Conservation (phyloP, 1,140 invertebrate species). For the Drosophila seguyi region DNA sequence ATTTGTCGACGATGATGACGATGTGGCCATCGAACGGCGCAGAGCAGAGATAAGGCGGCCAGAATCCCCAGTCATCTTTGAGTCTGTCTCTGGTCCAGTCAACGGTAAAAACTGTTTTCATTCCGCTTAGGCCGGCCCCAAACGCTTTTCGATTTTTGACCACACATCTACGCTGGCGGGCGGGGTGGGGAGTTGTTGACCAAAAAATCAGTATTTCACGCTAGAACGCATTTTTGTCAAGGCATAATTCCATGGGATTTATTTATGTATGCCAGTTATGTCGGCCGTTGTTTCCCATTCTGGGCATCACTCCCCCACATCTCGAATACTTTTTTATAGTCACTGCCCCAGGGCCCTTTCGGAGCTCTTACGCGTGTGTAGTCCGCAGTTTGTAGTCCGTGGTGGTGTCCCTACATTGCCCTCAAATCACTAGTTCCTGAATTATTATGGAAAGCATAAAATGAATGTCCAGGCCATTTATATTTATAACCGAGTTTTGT, state of each 20-base stretch:
- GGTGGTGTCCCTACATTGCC: conserved; percentile 39
- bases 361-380: conserved; percentile 73
- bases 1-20: conserved; percentile 67
- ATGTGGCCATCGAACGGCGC: conserved; percentile 23
- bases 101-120: conserved; percentile 70
- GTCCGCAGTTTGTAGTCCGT: conserved; percentile 65
- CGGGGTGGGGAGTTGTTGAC: conserved; percentile 52
- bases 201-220: conserved; percentile 80
- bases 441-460: conserved; percentile 82
- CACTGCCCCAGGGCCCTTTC: conserved; percentile 43
- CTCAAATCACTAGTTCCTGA: conserved; percentile 79
- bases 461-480: conserved; percentile 79
- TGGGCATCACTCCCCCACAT: conserved; percentile 20
- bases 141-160: conserved; percentile 80
- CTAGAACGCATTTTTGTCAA: conserved; percentile 82
- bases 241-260: conserved; percentile 81
- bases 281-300: conserved; percentile 48
- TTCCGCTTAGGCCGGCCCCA: conserved; percentile 59
- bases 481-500: conserved; percentile 78
- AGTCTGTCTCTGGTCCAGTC: conserved; percentile 49
- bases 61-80: conserved; percentile 35
- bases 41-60: conserved; percentile 39
- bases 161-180: conserved; percentile 43
- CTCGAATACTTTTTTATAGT: conserved; percentile 61
- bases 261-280: conserved; percentile 80